A percentile compares a stretch with the other conserved stretches of the same genome.
Evolutionary conservation across 2,888 invertebrate genomes (phyloP).

Genomic region (Chirona hameri): DNA sequence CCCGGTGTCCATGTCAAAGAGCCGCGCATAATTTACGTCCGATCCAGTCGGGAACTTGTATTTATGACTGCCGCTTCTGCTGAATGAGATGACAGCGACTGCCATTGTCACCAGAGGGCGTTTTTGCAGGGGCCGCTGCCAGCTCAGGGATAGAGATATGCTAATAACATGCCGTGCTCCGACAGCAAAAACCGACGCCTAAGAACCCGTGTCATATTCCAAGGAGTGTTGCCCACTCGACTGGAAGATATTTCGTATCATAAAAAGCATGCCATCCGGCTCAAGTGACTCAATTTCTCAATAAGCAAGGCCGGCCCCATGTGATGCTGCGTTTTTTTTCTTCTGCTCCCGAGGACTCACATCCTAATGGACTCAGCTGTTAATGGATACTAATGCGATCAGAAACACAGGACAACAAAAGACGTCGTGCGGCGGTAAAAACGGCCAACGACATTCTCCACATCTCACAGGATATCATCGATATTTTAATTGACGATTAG

Average conservation of each 20-base stretch:
- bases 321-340: neutral
- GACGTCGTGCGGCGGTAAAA: neutral
- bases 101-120: neutral
- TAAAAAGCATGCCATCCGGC: neutral
- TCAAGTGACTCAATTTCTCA: slow-evolving; percentile 11
- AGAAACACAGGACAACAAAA: slow-evolving; percentile 4
- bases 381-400: slow-evolving; percentile 24
- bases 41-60: neutral
- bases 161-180: neutral
- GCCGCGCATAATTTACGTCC: neutral
- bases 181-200: neutral
- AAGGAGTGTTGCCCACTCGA: neutral
- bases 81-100: neutral
- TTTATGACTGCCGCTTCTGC: neutral
- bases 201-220: neutral
- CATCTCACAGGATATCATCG: neutral
- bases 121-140: neutral
- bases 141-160: neutral
- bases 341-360: neutral
- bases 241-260: neutral
- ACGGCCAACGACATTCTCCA: neutral
- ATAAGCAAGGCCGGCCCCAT: neutral
- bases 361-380: neutral
- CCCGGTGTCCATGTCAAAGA: neutral
- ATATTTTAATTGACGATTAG: slow-evolving; percentile 24